These are phyloP conservation scores for Sebastes kiyomatsui DNA, from an alignment of 2,797 vertebrate genomes.

Conservation along the genomic window DNA sequence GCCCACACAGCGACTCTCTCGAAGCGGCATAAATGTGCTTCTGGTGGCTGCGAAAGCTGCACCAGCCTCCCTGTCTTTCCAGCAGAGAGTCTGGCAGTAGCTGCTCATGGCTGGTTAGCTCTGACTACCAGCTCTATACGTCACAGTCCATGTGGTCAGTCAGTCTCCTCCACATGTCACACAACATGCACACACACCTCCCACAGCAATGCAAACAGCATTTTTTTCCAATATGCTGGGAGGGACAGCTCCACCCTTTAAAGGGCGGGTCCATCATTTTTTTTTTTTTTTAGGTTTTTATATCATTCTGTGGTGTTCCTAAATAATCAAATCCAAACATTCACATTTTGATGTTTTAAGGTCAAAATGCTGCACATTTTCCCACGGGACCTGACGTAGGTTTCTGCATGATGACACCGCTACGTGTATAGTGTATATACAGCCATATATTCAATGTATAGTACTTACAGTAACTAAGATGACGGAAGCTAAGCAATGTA, in stretches of 20 bases:
- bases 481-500: too few species aligned
- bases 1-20: background rate
- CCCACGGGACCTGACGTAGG: background rate
- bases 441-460: too few species aligned
- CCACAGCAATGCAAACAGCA: background rate
- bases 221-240: background rate
- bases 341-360: too few species aligned
- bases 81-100: background rate
- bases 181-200: background rate
- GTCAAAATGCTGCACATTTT: background rate
- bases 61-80: background rate
- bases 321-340: too few species aligned
- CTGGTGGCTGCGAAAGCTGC: background rate
- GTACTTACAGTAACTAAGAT: too few species aligned
- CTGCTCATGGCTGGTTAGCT: background rate
- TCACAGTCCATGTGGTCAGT: background rate
- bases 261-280: background rate
- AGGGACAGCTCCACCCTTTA: background rate
- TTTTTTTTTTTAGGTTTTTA: background rate
- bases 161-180: background rate
- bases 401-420: background rate
- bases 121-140: background rate
- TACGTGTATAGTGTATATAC: background rate
- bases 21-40: background rate
- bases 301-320: background rate